Conservation (phyloP, 2,113 vertebrate genomes). For the Tyto alba region DNA sequence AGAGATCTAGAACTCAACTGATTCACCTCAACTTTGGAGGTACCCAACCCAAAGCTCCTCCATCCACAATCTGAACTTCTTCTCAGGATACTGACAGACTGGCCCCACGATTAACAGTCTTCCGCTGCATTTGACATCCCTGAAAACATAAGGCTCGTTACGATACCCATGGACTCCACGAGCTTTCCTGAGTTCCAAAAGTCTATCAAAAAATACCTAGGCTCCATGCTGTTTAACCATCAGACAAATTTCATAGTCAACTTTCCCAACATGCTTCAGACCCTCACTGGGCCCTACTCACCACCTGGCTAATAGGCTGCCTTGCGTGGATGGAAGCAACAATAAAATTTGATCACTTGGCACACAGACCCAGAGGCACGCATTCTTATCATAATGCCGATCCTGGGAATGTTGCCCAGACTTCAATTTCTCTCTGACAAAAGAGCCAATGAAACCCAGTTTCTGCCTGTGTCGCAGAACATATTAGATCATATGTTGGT, state of each 20-base stretch:
- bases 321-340: not conserved
- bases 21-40: not conserved
- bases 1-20: not conserved
- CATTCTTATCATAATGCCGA: not conserved
- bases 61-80: not conserved
- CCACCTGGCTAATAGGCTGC: not conserved
- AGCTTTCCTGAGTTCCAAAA: not conserved
- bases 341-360: not conserved
- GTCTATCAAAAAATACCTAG: not conserved
- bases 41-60: not conserved
- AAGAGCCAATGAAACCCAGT: not conserved
- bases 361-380: not conserved
- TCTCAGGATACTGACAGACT: not conserved
- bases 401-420: constrained; percentile 41
- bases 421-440: constrained; percentile 21
- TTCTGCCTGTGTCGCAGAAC: not conserved
- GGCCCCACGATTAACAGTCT: not conserved
- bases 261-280: not conserved
- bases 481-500: not conserved
- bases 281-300: not conserved
- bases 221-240: not conserved
- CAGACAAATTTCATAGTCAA: not conserved
- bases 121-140: not conserved
- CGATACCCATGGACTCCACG: not conserved
- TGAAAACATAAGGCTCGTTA: not conserved